Evolutionary conservation across 2,888 invertebrate species (phyloP).

Genomic region (Neoascia interrupta): DNA sequence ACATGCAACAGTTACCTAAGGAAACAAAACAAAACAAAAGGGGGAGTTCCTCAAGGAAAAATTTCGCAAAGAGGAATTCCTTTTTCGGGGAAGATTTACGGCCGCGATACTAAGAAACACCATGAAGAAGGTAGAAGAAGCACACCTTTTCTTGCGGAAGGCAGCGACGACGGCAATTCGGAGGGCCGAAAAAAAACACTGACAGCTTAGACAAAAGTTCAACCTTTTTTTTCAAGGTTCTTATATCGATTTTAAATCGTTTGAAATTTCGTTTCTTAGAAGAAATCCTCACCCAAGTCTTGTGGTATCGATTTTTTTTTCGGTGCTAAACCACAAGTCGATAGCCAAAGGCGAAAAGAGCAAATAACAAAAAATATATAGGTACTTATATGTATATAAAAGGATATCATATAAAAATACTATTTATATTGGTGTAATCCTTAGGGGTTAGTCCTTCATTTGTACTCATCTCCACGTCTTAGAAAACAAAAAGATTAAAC

Average conservation of each 20-base stretch:
- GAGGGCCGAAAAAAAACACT: slow-evolving; percentile 36
- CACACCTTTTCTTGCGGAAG: slow-evolving; percentile 58
- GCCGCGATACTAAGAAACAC: slow-evolving; percentile 66
- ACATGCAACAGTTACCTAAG: slow-evolving; percentile 53
- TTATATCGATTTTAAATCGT: slow-evolving; percentile 54
- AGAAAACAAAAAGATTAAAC: slow-evolving; percentile 47
- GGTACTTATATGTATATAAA: too few relatives aligned
- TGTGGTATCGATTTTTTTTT: slow-evolving; percentile 48
- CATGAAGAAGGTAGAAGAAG: slow-evolving; percentile 62
- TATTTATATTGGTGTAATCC: slow-evolving; percentile 52
- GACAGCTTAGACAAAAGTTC: slow-evolving; percentile 56
- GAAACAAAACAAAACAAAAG: slow-evolving; percentile 13
- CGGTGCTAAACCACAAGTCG: slow-evolving; percentile 38
- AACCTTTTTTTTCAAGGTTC: slow-evolving; percentile 59
- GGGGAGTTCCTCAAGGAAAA: slow-evolving; percentile 60
- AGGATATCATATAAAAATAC: slow-evolving; percentile 8
- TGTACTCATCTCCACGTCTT: slow-evolving; percentile 60
- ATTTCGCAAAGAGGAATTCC: slow-evolving; percentile 52
- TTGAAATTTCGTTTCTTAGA: slow-evolving; percentile 52
- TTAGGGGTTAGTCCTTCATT: slow-evolving; percentile 65
- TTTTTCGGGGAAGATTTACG: slow-evolving; percentile 59
- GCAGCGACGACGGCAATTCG: slow-evolving; percentile 24
- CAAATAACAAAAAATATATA: background rate
- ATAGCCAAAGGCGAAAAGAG: slow-evolving; percentile 48
- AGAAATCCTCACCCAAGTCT: slow-evolving; percentile 32